These are phyloP conservation scores for Struthio camelus DNA, from an alignment of 2,113 vertebrate genomes.

Conservation along the genomic window DNA sequence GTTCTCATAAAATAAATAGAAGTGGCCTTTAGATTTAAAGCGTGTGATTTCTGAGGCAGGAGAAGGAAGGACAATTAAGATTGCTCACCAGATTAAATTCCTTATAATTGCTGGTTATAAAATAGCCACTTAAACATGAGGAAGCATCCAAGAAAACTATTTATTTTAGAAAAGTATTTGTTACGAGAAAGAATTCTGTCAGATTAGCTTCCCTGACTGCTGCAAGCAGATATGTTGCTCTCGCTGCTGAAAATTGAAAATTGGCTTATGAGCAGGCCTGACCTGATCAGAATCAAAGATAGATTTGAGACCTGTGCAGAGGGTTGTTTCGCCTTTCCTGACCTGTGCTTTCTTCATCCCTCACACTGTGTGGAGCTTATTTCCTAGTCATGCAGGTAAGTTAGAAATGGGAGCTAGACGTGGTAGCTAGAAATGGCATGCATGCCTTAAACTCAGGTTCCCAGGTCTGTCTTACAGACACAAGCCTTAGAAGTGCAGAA, in stretches of 20 bases:
- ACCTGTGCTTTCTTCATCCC: background rate
- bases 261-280: background rate
- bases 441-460: background rate
- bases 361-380: rapidly evolving
- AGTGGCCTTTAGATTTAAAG: background rate
- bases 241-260: background rate
- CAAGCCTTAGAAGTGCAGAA: background rate
- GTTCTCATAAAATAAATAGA: conserved; percentile 47
- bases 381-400: background rate
- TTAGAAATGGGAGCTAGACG: background rate
- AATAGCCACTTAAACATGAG: background rate
- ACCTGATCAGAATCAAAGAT: rapidly evolving
- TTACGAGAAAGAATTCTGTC: background rate
- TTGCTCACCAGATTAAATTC: background rate
- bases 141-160: background rate
- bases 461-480: background rate
- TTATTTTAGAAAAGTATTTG: background rate
- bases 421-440: too few species aligned
- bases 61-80: background rate
- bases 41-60: background rate
- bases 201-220: background rate
- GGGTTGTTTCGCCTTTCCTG: background rate
- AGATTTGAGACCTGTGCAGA: background rate
- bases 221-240: background rate
- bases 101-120: background rate